A percentile compares a stretch with the other conserved stretches of the same genome.
These are phyloP conservation scores for Turritopsis rubra DNA, from an alignment of 30 jellyfish, hydroid and myxozoan species.

Conservation along the genomic window DNA sequence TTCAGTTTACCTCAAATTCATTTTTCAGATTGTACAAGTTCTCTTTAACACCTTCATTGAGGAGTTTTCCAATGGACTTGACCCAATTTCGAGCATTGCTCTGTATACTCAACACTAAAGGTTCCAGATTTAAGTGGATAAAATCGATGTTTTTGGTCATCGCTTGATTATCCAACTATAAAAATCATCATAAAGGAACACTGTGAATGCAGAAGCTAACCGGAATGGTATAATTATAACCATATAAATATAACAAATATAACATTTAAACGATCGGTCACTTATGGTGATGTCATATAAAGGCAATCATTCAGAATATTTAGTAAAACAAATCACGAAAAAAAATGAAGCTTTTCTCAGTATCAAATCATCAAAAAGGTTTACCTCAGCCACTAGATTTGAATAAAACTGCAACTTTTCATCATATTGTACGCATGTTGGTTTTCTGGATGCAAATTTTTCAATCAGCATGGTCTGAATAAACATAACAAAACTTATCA, in stretches of 20 bases:
- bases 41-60: conserved; percentile 74
- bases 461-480: conserved; percentile 67
- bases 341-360: too few species aligned
- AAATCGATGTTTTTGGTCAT: conserved; percentile 65
- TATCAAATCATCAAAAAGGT: not conserved
- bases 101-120: conserved; percentile 74
- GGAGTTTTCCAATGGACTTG: conserved; percentile 60
- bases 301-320: too few species aligned
- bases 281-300: too few species aligned
- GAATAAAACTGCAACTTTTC: conserved; percentile 84
- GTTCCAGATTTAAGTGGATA: conserved; percentile 75
- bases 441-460: conserved; percentile 76
- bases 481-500: not conserved
- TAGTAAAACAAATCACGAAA: too few species aligned
- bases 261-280: too few species aligned
- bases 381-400: conserved; percentile 77
- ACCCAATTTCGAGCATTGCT: conserved; percentile 76
- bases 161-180: conserved; percentile 58
- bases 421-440: conserved; percentile 88
- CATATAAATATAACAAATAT: too few species aligned
- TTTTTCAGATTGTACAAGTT: conserved; percentile 42
- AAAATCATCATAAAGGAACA: not conserved
- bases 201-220: not conserved
- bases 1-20: conserved; percentile 56
- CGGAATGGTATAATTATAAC: not conserved